Conservation (phyloP, 1,140 invertebrate species). For the Gonioctena quinquepunctata region DNA sequence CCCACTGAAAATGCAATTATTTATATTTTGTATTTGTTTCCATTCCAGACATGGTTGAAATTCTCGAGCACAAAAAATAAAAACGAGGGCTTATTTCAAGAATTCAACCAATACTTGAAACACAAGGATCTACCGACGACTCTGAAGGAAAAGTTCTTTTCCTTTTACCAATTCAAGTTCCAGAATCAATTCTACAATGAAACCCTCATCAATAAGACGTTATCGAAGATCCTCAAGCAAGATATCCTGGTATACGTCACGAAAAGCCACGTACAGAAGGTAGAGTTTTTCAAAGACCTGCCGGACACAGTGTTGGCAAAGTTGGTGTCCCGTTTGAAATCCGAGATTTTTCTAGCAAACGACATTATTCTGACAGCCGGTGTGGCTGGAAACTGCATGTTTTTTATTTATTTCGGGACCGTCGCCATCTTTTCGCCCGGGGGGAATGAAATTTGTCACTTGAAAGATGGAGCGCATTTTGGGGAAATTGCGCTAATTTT, state of each 20-base stretch:
- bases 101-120: slow-evolving; percentile 32
- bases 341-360: slow-evolving; percentile 31
- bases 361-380: slow-evolving; percentile 59
- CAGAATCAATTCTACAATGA: slow-evolving; percentile 40
- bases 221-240: slow-evolving; percentile 30
- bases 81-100: slow-evolving; percentile 29
- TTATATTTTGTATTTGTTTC: not conserved
- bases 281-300: slow-evolving; percentile 35
- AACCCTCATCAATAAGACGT: slow-evolving; percentile 14
- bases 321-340: slow-evolving; percentile 29
- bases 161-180: slow-evolving; percentile 39
- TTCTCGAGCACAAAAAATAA: slow-evolving; percentile 22
- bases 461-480: slow-evolving; percentile 46
- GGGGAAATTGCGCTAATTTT: slow-evolving; percentile 56
- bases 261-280: slow-evolving; percentile 31
- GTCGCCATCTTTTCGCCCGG: slow-evolving; percentile 61
- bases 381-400: slow-evolving; percentile 63
- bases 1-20: too few relatives aligned
- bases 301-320: slow-evolving; percentile 28
- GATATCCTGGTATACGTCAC: slow-evolving; percentile 37
- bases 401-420: slow-evolving; percentile 60
- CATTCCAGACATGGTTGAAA: slow-evolving; percentile 12
- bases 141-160: slow-evolving; percentile 24
- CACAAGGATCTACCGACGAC: slow-evolving; percentile 30
- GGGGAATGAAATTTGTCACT: slow-evolving; percentile 58